Conservation (phyloP, 1,140 invertebrate genomes). For the Saccostrea glomerata region DNA sequence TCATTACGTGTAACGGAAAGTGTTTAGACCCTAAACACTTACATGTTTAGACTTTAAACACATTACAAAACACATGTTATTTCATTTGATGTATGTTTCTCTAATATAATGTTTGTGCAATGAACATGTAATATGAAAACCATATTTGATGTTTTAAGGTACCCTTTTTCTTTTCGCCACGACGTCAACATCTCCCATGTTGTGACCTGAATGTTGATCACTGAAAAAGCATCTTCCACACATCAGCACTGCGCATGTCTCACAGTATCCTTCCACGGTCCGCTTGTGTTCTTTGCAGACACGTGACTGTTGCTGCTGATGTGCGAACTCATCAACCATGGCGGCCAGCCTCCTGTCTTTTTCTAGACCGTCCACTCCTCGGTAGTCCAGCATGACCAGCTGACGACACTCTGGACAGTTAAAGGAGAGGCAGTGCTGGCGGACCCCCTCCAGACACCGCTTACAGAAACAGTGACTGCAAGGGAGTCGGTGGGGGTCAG, state of each 20-base stretch:
- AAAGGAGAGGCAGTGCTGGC: slow-evolving; percentile 37
- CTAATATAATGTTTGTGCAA: too few relatives aligned
- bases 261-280: slow-evolving; percentile 41
- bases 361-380: slow-evolving; percentile 30
- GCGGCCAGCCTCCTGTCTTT: slow-evolving; percentile 30
- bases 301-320: slow-evolving; percentile 30
- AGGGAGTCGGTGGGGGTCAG: slow-evolving; percentile 22
- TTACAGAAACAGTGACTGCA: slow-evolving; percentile 35
- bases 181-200: slow-evolving; percentile 16
- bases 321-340: slow-evolving; percentile 34
- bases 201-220: slow-evolving; percentile 19
- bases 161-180: slow-evolving; percentile 28
- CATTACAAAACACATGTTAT: too few relatives aligned
- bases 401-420: slow-evolving; percentile 36
- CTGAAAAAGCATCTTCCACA: slow-evolving; percentile 39
- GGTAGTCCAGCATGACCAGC: slow-evolving; percentile 15
- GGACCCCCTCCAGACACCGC: slow-evolving; percentile 39
- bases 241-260: slow-evolving; percentile 37
- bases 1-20: too few relatives aligned
- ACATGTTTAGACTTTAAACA: too few relatives aligned
- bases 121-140: too few relatives aligned
- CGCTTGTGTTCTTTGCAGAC: slow-evolving; percentile 42
- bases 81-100: too few relatives aligned
- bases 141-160: not conserved
- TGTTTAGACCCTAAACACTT: too few relatives aligned